Percentiles rank a stretch among this genome's conserved stretches.
phyloP scores from a whole-genome alignment of 2,888 invertebrate species.

The Erebia palarica region DNA sequence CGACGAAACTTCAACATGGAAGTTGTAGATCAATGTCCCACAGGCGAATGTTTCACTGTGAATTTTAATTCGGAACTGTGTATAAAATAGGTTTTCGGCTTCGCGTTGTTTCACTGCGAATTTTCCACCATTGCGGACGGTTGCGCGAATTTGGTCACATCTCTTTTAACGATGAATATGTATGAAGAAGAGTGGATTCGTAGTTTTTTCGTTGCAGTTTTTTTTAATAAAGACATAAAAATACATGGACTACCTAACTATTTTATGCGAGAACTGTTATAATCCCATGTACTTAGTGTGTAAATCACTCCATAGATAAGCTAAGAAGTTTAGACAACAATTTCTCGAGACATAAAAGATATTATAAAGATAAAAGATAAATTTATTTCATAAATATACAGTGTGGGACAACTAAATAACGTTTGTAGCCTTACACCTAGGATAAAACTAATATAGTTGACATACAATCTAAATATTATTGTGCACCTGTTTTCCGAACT shows the following conservation, averaged over 20 bases:
- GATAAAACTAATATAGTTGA: too few relatives aligned
- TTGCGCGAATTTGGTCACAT: slow-evolving; percentile 33
- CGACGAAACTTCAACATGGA: slow-evolving; percentile 57
- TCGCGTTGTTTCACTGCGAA: slow-evolving; percentile 30
- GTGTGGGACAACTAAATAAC: too few relatives aligned
- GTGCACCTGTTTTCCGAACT: too few relatives aligned
- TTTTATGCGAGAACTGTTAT: not conserved
- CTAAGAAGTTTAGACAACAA: too few relatives aligned
- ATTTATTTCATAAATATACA: too few relatives aligned
- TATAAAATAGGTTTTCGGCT: slow-evolving; percentile 41
- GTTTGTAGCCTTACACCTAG: too few relatives aligned
- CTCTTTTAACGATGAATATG: slow-evolving; percentile 38
- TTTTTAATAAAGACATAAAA: slow-evolving; percentile 15
- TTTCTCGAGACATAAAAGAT: too few relatives aligned
- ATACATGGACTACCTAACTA: not conserved
- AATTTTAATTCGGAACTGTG: slow-evolving; percentile 48
- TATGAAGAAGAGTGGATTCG: slow-evolving; percentile 34
- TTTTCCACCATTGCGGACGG: slow-evolving; percentile 33
- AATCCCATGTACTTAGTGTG: not conserved
- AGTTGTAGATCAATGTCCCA: slow-evolving; percentile 59
- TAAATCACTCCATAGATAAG: not conserved
- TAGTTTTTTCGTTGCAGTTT: slow-evolving; percentile 27
- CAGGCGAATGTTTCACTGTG: slow-evolving; percentile 47
- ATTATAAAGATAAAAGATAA: too few relatives aligned
- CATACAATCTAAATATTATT: too few relatives aligned